These are phyloP conservation scores for Magallana angulata DNA, from an alignment of 1,140 invertebrate species.

Conservation along the genomic window DNA sequence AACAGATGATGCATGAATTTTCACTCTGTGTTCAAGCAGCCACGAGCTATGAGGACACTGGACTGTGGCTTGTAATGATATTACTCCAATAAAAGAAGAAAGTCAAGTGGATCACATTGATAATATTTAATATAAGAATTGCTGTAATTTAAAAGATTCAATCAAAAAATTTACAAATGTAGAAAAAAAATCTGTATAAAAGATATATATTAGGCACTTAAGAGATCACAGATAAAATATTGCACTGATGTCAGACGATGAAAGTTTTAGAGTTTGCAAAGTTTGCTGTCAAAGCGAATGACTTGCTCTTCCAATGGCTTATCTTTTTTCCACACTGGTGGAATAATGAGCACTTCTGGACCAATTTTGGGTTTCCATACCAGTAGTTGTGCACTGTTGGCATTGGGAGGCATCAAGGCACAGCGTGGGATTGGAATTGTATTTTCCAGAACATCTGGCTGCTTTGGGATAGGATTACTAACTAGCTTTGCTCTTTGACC, in stretches of 20 bases:
- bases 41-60: too few relatives aligned
- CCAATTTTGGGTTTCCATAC: slow-evolving; percentile 77
- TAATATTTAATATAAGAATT: background rate
- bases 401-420: slow-evolving; percentile 78
- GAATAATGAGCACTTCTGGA: slow-evolving; percentile 71
- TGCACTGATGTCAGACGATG: background rate
- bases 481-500: slow-evolving; percentile 74
- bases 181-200: background rate
- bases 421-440: slow-evolving; percentile 74
- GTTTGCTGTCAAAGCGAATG: slow-evolving; percentile 65
- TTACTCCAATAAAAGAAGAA: background rate
- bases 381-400: slow-evolving; percentile 79
- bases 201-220: background rate
- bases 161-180: background rate
- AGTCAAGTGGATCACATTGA: background rate
- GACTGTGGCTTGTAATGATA: background rate
- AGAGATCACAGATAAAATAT: slow-evolving; percentile 12
- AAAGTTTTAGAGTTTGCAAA: slow-evolving; percentile 65
- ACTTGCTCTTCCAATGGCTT: slow-evolving; percentile 65
- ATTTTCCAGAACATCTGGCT: slow-evolving; percentile 74
- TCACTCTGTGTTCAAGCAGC: too few relatives aligned
- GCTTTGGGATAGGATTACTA: slow-evolving; percentile 70
- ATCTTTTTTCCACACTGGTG: slow-evolving; percentile 74
- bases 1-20: too few relatives aligned
- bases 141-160: background rate